phyloP scores from a whole-genome alignment of 2,888 invertebrate genomes.

The Frankliniella intonsa region DNA sequence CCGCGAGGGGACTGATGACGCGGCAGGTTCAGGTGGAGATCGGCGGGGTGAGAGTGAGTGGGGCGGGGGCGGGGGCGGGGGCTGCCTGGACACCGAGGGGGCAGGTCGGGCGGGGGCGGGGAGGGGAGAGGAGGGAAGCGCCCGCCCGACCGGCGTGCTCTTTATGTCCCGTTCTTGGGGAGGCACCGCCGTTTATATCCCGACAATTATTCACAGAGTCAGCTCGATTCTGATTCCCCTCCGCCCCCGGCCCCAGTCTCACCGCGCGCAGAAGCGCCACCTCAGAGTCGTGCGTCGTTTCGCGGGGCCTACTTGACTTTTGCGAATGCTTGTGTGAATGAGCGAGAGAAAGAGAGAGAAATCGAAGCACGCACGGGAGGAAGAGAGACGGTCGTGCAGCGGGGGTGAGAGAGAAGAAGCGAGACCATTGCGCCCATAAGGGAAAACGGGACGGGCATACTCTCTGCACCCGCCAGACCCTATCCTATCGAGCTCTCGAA shows the following conservation, averaged over 20 bases:
- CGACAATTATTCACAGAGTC: constrained; percentile 20
- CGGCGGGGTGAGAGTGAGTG: background rate
- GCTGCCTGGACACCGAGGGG: background rate
- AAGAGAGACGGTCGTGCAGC: no score
- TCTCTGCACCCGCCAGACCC: background rate
- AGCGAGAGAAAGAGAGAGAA: background rate
- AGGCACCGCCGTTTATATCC: constrained; percentile 6
- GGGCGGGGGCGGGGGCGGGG: background rate
- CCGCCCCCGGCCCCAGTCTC: background rate
- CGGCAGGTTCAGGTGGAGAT: background rate
- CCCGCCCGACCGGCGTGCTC: background rate
- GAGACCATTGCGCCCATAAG: no score
- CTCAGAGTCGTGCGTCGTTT: background rate
- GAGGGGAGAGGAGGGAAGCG: background rate
- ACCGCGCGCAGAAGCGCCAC: background rate
- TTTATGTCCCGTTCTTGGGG: constrained; percentile 14
- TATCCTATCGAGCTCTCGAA: background rate
- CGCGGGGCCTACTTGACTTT: no score
- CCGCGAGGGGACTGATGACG: background rate
- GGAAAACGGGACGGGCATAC: background rate
- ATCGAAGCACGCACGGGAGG: background rate
- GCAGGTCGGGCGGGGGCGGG: background rate
- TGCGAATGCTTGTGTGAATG: no score
- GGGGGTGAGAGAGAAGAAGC: no score
- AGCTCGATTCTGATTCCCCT: constrained; percentile 1